Conservation (phyloP, 2,888 invertebrate genomes). For the Camptogramma bilineatum region DNA sequence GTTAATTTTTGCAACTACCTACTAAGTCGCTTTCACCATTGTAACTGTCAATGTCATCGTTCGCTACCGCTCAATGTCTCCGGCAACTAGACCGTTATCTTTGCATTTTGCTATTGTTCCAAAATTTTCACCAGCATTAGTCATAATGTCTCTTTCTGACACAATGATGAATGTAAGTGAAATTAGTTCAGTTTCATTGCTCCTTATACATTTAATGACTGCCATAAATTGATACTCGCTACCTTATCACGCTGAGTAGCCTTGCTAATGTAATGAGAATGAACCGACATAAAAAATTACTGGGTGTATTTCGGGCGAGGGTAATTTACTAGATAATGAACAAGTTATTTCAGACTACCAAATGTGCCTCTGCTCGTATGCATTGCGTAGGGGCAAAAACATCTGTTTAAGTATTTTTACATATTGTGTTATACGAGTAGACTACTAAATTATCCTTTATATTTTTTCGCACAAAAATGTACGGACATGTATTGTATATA, state of each 20-base stretch:
- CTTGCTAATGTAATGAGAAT: constrained; percentile 20
- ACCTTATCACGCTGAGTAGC: constrained; percentile 8
- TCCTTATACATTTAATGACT: not conserved
- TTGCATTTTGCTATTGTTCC: constrained; percentile 24
- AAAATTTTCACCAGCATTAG: constrained; percentile 17
- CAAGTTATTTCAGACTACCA: constrained; percentile 1
- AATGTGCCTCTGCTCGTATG: not conserved
- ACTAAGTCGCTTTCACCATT: constrained; percentile 21
- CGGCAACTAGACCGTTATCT: constrained; percentile 16
- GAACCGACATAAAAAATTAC: constrained; percentile 6
- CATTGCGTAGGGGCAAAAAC: not conserved
- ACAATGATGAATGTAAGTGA: constrained; percentile 3
- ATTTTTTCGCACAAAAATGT: not conserved
- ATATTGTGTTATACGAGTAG: too few relatives aligned
- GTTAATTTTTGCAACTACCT: not conserved
- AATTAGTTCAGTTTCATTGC: constrained; percentile 2
- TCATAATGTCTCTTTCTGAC: constrained; percentile 12
- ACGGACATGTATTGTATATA: not conserved
- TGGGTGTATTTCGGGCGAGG: constrained; percentile 5
- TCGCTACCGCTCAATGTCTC: constrained; percentile 20
- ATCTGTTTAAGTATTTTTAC: not conserved
- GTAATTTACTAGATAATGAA: not conserved
- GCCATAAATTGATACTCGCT: constrained; percentile 6
- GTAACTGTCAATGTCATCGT: constrained; percentile 24
- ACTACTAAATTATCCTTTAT: not conserved